Evolutionary conservation across 2,888 invertebrate genomes (phyloP), one percentile per base, ranked within the genome.

Genomic region (Acronicta psi): DNA sequence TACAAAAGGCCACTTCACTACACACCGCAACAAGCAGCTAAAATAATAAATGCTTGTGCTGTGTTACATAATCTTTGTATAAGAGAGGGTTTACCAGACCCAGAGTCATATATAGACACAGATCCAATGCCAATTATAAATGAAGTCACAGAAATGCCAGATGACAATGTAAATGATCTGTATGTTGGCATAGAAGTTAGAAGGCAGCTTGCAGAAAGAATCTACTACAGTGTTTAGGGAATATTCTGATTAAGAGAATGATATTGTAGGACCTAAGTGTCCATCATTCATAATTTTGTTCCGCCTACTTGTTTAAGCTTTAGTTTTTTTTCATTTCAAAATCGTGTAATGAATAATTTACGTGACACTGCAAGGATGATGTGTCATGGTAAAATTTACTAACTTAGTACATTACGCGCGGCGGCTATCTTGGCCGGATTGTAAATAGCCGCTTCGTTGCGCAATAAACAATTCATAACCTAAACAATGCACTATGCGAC

Each of bases 21-120:
- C 66, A 82, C 86, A 3, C 87, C 88, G 3, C 83, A 85, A 18
- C 79, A 86, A 63, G 83, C 88, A 9, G 88, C 88, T 3, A 88
- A 88, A 53, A 88, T 88, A 11, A 83, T 88, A 25, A 88, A 88
- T 63, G 88, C 88, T n/a, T 88, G 88, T 76, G 86, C 87, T 14
- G 82, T 88, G 5, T 60, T 88, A 45, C 87, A 88, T 57, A 88
- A 88, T 58, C 66, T 88, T 1, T 87, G 88, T 40, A 75, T 83
- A 25, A 79, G 59, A 55, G 86, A 86, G 14, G 79, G 80, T 2
- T 49, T 87, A 23, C 79, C 81, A 16, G 88, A 87, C 37, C 78
- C 85, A 17, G 77, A 82, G 38, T 77, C 70, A 0, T 82, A 82
- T 52, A 59, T 81, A 14, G 83, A 87, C 23, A 67, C 77, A 18